Conservation (phyloP, 2,888 invertebrate genomes). For the Trachelus troglodyta region DNA sequence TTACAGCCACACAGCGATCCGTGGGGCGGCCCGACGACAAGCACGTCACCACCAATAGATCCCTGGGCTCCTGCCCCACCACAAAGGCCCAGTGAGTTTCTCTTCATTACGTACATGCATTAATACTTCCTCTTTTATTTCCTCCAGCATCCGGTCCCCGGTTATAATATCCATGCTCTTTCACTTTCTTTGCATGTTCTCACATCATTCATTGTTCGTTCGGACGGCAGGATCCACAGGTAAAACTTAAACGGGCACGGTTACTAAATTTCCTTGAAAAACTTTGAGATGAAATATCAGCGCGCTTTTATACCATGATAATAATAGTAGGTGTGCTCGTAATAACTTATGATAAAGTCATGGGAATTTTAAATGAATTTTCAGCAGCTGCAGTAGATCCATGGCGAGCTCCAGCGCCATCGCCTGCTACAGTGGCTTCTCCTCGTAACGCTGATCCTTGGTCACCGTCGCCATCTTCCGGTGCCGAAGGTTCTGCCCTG, state of each 20-base stretch:
- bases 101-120: conserved; percentile 1
- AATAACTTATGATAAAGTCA: not conserved
- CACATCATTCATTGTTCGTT: conserved; percentile 23
- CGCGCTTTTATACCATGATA: not conserved
- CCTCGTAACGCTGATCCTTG: conserved; percentile 68
- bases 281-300: not conserved
- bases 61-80: conserved; percentile 72
- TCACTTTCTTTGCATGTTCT: conserved; percentile 37
- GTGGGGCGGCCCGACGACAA: conserved; percentile 72
- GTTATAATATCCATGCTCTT: conserved; percentile 14
- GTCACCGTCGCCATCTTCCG: conserved; percentile 64
- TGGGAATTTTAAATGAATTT: conserved; percentile 29
- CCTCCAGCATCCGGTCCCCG: conserved; percentile 19
- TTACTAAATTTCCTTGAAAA: not conserved
- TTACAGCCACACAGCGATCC: conserved; percentile 70
- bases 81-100: conserved; percentile 59
- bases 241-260: conserved; percentile 18
- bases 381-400: conserved; percentile 59
- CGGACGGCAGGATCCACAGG: conserved; percentile 36
- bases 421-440: conserved; percentile 46
- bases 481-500: conserved; percentile 36
- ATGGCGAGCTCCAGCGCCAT: conserved; percentile 52
- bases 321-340: not conserved
- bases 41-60: conserved; percentile 66
- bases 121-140: not conserved